Evolutionary conservation across 2,113 vertebrate species (phyloP).

Genomic region (Neotoma lepida): DNA sequence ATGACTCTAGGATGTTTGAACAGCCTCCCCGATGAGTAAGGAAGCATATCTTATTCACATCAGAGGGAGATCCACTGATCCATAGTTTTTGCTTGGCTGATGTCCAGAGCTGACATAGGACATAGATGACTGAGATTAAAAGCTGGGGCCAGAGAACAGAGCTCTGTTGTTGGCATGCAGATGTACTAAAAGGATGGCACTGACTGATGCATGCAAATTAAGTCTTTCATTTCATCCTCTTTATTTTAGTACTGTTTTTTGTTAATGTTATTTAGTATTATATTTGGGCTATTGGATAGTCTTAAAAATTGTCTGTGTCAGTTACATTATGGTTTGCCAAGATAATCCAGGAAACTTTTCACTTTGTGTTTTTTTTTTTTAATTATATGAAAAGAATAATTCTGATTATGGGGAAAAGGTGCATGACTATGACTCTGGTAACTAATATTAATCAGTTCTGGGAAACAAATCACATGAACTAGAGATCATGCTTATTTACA

Average conservation of each 20-base stretch:
- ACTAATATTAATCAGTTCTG: constrained; percentile 38
- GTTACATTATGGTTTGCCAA: constrained; percentile 4
- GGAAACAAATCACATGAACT: neutral
- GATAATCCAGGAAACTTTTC: neutral
- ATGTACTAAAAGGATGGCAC: neutral
- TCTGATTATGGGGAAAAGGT: constrained; percentile 36
- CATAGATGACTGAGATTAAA: neutral
- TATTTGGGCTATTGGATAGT: neutral
- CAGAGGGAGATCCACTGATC: neutral
- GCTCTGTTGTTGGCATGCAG: neutral
- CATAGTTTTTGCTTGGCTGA: neutral
- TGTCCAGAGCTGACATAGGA: neutral
- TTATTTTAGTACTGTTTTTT: neutral
- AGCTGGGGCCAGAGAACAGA: neutral
- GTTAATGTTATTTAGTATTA: neutral
- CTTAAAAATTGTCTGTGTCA: neutral
- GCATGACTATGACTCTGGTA: neutral
- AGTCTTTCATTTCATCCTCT: neutral
- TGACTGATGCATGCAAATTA: neutral
- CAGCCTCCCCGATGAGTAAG: neutral
- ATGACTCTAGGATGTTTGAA: neutral
- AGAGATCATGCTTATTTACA: neutral
- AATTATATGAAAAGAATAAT: neutral
- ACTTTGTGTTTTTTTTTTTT: neutral
- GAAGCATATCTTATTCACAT: neutral